Conservation (phyloP, 1,140 invertebrate genomes). For the Euwallacea similis region DNA sequence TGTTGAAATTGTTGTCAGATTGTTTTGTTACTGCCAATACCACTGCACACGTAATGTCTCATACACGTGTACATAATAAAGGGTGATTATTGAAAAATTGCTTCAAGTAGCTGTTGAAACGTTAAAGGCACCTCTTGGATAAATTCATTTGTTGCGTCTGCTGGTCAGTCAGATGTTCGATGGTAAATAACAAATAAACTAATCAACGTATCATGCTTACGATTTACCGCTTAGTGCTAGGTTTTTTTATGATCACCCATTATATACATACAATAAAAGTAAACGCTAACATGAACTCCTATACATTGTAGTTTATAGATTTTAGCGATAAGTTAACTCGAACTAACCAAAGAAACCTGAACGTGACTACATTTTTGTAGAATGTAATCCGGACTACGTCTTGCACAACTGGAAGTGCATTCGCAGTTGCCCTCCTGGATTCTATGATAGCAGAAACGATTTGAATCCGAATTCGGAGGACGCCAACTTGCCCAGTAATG, state of each 20-base stretch:
- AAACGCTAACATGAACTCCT: background rate
- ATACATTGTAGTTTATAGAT: too few relatives aligned
- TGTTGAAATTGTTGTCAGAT: slow-evolving; percentile 52
- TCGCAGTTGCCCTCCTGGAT: slow-evolving; percentile 53
- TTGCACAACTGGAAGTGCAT: slow-evolving; percentile 54
- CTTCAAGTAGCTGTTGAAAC: too few relatives aligned
- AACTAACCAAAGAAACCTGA: too few relatives aligned
- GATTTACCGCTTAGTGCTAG: background rate
- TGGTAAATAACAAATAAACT: background rate
- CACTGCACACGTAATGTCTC: too few relatives aligned
- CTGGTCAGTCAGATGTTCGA: too few relatives aligned
- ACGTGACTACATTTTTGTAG: slow-evolving; percentile 49
- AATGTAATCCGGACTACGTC: slow-evolving; percentile 52
- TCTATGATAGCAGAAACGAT: slow-evolving; percentile 41
- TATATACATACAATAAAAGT: too few relatives aligned
- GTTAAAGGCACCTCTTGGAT: too few relatives aligned
- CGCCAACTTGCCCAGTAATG: slow-evolving; percentile 22
- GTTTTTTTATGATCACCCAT: background rate
- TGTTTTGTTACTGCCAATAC: slow-evolving; percentile 24
- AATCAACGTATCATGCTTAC: background rate
- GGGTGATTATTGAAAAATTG: too few relatives aligned
- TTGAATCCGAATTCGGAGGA: slow-evolving; percentile 15
- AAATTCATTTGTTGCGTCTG: too few relatives aligned
- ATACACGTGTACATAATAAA: too few relatives aligned
- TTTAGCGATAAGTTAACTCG: too few relatives aligned